phyloP scores from a whole-genome alignment of 2,113 vertebrate species.

The Antennarius striatus region DNA sequence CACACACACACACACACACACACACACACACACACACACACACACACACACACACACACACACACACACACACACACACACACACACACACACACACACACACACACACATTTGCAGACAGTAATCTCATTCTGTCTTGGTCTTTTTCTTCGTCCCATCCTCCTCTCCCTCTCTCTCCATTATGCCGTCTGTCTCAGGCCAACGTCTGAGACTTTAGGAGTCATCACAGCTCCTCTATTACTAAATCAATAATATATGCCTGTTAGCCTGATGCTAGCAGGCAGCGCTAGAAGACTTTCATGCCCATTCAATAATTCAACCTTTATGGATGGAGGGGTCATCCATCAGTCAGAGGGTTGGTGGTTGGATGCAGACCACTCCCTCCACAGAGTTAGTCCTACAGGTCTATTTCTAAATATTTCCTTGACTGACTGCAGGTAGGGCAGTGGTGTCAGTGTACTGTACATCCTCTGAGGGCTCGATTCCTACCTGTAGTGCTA shows the following conservation, averaged over 20 bases:
- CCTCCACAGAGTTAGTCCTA: neutral
- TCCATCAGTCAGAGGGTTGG: no score
- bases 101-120: neutral
- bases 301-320: slow-evolving; percentile 16
- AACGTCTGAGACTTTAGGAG: slow-evolving; percentile 59
- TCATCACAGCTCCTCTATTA: slow-evolving; percentile 56
- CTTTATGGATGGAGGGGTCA: neutral
- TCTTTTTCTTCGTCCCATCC: neutral
- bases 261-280: no score
- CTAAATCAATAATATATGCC: slow-evolving; percentile 59
- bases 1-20: no score
- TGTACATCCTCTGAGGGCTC: no score
- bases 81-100: slow-evolving; percentile 7
- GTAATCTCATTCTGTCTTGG: slow-evolving; percentile 32
- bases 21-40: no score
- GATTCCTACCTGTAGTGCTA: no score
- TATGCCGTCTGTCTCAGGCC: slow-evolving; percentile 54
- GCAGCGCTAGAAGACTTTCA: no score
- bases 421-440: no score
- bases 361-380: no score
- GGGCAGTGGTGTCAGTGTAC: no score
- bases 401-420: neutral
- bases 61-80: slow-evolving; percentile 7
- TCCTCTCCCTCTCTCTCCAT: slow-evolving; percentile 7
- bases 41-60: no score